A percentile compares a stretch with the other conserved stretches of the same genome.
Evolutionary conservation across 2,113 vertebrate genomes (phyloP).

Genomic region (Elanus axillaris): DNA sequence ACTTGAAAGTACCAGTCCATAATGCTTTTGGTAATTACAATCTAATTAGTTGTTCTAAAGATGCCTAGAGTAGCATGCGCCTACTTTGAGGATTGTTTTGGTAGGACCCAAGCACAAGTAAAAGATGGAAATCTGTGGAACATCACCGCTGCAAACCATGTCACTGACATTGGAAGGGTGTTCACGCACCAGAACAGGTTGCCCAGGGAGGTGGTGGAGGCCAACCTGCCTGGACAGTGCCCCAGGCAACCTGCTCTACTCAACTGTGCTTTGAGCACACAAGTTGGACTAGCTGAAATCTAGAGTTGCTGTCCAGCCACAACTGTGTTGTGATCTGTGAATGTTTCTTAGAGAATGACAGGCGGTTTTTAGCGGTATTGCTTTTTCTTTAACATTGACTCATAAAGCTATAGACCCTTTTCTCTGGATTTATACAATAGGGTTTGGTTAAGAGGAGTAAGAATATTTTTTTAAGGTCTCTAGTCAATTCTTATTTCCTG

Average conservation of each 20-base stretch:
- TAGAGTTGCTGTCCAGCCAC: background rate
- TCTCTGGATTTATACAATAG: background rate
- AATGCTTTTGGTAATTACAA: background rate
- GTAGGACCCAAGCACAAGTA: background rate
- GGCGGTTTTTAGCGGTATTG: background rate
- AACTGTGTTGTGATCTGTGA: background rate
- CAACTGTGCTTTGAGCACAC: fast-evolving
- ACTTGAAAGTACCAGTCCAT: background rate
- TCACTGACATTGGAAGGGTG: too few relatives aligned
- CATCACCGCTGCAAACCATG: fast-evolving
- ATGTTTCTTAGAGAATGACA: background rate
- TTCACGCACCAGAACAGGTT: fast-evolving
- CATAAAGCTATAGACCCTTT: background rate
- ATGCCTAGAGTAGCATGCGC: background rate
- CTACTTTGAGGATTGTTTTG: background rate
- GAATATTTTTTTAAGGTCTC: background rate
- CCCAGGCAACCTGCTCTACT: background rate
- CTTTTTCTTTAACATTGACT: background rate
- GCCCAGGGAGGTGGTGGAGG: background rate
- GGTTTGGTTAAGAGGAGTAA: background rate
- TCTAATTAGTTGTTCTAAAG: background rate
- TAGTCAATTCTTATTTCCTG: background rate
- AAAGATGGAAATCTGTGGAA: background rate
- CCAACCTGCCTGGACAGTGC: background rate
- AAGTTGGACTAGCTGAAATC: too few relatives aligned